Conservation (phyloP, 2,797 vertebrate species). For the Malurus splendens region DNA sequence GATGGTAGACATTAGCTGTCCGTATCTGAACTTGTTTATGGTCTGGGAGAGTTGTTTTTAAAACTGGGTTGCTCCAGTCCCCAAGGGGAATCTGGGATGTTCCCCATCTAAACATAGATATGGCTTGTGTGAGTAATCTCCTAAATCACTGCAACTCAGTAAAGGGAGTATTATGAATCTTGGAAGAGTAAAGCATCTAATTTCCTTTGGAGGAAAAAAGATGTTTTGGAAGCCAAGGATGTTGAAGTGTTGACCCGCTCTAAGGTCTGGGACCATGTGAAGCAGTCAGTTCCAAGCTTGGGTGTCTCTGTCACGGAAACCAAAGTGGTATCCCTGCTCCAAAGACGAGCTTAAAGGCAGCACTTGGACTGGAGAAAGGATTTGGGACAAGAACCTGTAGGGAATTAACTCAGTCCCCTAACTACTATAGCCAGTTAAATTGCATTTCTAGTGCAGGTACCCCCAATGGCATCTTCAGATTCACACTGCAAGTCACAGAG, state of each 20-base stretch:
- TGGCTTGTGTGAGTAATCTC: background rate
- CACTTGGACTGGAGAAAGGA: background rate
- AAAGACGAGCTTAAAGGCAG: background rate
- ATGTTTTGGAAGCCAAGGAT: background rate
- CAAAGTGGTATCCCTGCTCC: background rate
- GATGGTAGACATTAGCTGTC: background rate
- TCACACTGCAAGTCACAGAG: fast-evolving
- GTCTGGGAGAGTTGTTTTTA: background rate
- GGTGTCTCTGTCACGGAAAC: background rate
- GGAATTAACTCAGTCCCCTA: background rate
- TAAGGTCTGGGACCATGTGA: background rate
- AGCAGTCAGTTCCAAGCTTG: background rate
- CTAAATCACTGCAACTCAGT: background rate
- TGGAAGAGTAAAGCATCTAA: background rate
- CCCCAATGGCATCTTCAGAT: background rate
- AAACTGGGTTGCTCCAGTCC: background rate
- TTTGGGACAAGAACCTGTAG: background rate
- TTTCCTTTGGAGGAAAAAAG: background rate
- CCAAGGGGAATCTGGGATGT: background rate
- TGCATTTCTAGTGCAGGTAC: background rate
- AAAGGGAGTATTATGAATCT: background rate
- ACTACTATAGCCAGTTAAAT: background rate
- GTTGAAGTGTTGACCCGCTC: background rate
- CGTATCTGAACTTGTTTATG: background rate
- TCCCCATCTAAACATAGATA: background rate